Base-by-base conservation (phyloP, 2,888 invertebrate species). In the Priocnemis perturbator region DNA sequence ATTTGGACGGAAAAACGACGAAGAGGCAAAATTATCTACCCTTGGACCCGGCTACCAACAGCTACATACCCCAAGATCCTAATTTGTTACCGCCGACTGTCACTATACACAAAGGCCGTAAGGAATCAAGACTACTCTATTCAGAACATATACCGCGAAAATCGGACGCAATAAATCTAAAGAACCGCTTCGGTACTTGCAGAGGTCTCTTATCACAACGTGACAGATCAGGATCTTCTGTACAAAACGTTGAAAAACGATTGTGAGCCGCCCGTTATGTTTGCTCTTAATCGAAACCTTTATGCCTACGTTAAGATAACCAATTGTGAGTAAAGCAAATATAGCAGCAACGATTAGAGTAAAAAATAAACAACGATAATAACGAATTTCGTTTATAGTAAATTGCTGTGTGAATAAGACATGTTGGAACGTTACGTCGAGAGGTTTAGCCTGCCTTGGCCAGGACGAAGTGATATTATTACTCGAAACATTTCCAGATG, bases 391-490 rank as follows among this genome's bases (percentile, higher is more conserved):
- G 64, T 68, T 89, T 90, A 44, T 84, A 95, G 95, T 95, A 90
- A 93, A 93, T 82, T 95, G 95, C 85, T 95, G 94, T 85, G 92
- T 94, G 73, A 93, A 94, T 83, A 92, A 92, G 78, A 91, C 91
- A 71, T 93, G 93, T 69, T 95, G 96, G 92, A 95, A 94, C 86
- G 93, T 96, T 81, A 93, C 94, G 21, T 94, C 95, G 0, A 91
- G 92, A 77, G 96, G 96, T 15, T 90, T 96, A 87, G 93, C 93
- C 69, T 93, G 93, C 67, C 95, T 95, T 19, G 95, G 95, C 1
- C 96, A 96, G 85, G 96, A 96, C 85, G 96, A 96, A 89, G 90
- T 97, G 20, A 92, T 96, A 56, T 91, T 95, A 66, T 86, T 96
- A 48, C 89, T 96, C 21, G 95, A 96, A 87, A 89, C 92, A 44